Base-by-base conservation (phyloP, 92 coral and sea anemone species). In the Epizoanthus fatuus region DNA sequence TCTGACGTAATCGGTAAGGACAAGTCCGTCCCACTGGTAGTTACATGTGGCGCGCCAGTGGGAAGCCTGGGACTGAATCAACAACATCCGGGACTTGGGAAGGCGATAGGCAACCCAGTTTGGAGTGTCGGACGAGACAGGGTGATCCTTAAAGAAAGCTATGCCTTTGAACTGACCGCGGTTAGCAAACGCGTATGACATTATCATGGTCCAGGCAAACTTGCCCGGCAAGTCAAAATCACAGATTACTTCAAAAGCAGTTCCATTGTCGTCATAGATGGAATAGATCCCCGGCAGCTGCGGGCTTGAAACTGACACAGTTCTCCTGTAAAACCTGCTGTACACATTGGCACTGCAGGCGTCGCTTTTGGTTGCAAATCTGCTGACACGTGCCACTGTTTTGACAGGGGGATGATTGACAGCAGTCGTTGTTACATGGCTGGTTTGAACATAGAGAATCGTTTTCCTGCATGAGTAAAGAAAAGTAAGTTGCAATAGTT, bases 11-110 rank as follows among this genome's bases (percentile, higher is more conserved):
- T 70, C 75, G 1, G 35, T 44, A 7, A 3, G 0, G 47, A 70
- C 57, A 70, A 45, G 16, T 16, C 75, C 75, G 19, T 70, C 75
- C n/a, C 58, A 44, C 16, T 70, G 75, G 58, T 70, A 70, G 75
- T 70, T 70, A 19, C 75, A 70, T 0, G 75, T 45, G 12, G 75
- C 58, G 35, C 75, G 75, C 75, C 75, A 70, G 6, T 7, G 12
- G 38, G 3, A 19, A n/a, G 67, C 14, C 37, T 62, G 35, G 14
- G 39, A 62, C 67, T 62, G 38, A 6, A 62, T 62, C 12, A 9
- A 22, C 12, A 14, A 7, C 67, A 62, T 62, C 38, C 67, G 67
- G 35, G 38, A 3, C 67, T 62, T 62, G 67, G 67, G 4, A 0
- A 62, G 67, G 7, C 67, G 67, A 62, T 62, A 62, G 10, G 35